A percentile compares a stretch with the other conserved stretches of the same genome.
Conservation (phyloP, 2,113 vertebrate species). For the Elephantulus edwardii region DNA sequence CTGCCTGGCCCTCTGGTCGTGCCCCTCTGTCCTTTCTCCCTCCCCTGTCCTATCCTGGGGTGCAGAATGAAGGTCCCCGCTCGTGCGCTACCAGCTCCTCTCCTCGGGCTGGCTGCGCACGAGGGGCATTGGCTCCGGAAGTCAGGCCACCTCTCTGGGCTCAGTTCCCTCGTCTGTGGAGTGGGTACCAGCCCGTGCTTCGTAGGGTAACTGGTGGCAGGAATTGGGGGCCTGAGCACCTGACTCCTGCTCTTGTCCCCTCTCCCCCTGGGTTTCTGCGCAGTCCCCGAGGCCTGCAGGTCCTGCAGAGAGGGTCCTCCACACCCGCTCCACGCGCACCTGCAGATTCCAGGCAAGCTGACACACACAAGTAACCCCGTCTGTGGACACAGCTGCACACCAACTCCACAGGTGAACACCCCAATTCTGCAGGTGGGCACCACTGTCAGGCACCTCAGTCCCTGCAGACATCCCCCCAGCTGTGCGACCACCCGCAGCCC, state of each 20-base stretch:
- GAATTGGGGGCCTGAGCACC: too few relatives aligned
- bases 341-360: fast-evolving
- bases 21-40: neutral
- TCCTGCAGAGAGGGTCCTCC: too few relatives aligned
- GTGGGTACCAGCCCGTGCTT: neutral
- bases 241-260: too few relatives aligned
- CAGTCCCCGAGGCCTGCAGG: too few relatives aligned
- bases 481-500: too few relatives aligned
- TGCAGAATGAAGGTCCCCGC: neutral
- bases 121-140: too few relatives aligned
- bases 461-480: too few relatives aligned
- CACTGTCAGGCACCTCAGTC: too few relatives aligned
- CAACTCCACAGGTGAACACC: fast-evolving
- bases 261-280: too few relatives aligned
- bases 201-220: too few relatives aligned
- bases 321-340: neutral
- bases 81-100: neutral
- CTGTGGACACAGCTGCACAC: fast-evolving
- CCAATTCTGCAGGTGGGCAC: fast-evolving
- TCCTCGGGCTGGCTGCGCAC: fast-evolving
- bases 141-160: neutral
- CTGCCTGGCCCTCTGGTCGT: neutral
- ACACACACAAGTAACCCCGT: fast-evolving
- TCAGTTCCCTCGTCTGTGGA: neutral
- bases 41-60: neutral